Base-by-base conservation (phyloP, 2,797 vertebrate species). In the Cryptoblepharus egeriae region DNA sequence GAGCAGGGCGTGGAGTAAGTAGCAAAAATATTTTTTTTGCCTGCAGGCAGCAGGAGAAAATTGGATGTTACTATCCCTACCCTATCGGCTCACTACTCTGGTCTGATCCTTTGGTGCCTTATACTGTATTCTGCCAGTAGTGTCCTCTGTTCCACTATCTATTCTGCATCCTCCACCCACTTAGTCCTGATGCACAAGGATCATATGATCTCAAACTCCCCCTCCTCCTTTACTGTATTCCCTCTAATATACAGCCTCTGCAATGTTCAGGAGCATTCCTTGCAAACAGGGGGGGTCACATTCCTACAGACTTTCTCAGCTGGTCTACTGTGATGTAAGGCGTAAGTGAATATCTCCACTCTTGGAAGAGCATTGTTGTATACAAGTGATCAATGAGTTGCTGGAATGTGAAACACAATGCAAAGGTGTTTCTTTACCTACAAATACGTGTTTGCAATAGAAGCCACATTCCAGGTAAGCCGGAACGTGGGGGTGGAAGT, bases 191-290 rank as follows among this genome's bases (percentile, higher is more conserved):
- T 26, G 79, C 89, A 90, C 79, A 35, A 35, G 79, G 90, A 94
- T 93, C 90, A 89, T 93, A 93, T 92, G 94, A 93, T 91, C 88
- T 89, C 86, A 87, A 90, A 89, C 79, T 49, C 57, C 30, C 69
- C 49, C 39, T 37, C 67, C 26, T 1, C 24, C 91, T 93, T 92
- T 94, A 94, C 95, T 94, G 95, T 96, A 96, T 94, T 96, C 92
- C 94, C 92, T 90, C 93, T 95, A 96, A 93, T 96, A 96, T 89
- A 92, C 70, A 88, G 91, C 80, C 95, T 92, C 90, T 39, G 0
- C 35, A 81, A 16, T 8, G n/a, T 82, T 91, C 94, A 77, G 67
- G 58, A 22, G 49, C 42, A 26, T 63, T 65, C 57, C 55, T 6
- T n/a, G 39, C 32, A 57, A 75, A 52, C 30, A 79, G 57, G 52